These are phyloP conservation scores for Microplitis manilae DNA, from an alignment of 2,888 invertebrate species.

Conservation along the genomic window DNA sequence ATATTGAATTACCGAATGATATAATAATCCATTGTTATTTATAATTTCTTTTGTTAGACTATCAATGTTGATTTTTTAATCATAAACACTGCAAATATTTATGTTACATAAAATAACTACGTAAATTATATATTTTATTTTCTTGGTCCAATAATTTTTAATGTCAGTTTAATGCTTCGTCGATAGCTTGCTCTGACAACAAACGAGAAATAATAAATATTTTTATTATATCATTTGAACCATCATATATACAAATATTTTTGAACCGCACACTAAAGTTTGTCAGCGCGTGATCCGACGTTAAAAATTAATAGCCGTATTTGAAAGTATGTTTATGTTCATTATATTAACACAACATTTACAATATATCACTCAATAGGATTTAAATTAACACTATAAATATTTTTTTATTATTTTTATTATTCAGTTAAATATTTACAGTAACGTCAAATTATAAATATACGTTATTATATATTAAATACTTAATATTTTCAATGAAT, in stretches of 20 bases:
- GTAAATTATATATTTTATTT: background rate
- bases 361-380: background rate
- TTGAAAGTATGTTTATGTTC: background rate
- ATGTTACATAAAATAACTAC: background rate
- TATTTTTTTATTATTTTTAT: background rate
- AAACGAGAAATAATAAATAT: background rate
- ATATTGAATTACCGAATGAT: background rate
- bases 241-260: background rate
- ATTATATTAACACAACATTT: background rate
- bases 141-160: background rate
- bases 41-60: background rate
- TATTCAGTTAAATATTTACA: background rate
- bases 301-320: background rate
- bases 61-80: background rate
- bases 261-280: background rate
- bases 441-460: background rate
- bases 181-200: background rate
- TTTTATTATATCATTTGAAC: background rate
- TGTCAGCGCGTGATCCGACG: background rate
- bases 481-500: background rate
- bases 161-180: too few species aligned
- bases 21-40: background rate
- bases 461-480: too few species aligned
- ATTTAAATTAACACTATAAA: background rate
- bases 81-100: background rate